Base-by-base conservation (phyloP, 2,113 vertebrate genomes). In the Anguilla japonica region DNA sequence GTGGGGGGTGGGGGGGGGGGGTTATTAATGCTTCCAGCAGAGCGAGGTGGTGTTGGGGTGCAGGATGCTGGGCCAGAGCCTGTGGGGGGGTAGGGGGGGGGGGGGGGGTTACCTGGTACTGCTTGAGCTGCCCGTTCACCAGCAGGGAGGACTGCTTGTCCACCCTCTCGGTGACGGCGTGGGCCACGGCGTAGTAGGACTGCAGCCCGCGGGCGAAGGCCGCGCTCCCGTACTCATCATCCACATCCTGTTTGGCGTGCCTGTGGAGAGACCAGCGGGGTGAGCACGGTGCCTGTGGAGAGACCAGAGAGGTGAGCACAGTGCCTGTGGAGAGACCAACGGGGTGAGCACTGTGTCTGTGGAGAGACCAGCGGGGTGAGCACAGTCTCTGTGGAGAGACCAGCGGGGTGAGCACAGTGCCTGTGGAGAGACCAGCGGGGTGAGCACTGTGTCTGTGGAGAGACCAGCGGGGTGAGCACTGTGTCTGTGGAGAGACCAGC, bases 161-260 rank as follows among this genome's bases (percentile, higher is more conserved):
- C 91, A 99, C 98, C 5, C 93, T 94, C 92, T 99, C 98, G 0
- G 97, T 99, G 88, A 99, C 98, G 0, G 98, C 98, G 0, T 99
- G 98, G 13, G 98, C 98, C 92, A 99, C 98, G 0, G 98, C 96
- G 0, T 99, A 99, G 89, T 99, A 99, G 0, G 98, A 99, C 94
- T 98, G 97, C 40, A 99, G 94, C 7, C 98, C 97, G 13, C 96
- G 90, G 0, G 96, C 96, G 46, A 98, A 96, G 0, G 93, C 92
- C 0, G 97, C 96, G 0, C 90, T 97, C 0, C 98, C 96, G 0
- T 99, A 99, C 87, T 99, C 98, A 0, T 99, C 98, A 0, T 99
- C 98, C 0, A 99, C 98, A 0, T 99, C 98, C 91, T 99, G 98
- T 91, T 98, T 97, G 43, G 98, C 98, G 0, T 97, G 96, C 89